These are phyloP conservation scores for Drosophila atroscutellata DNA, from an alignment of 2,888 invertebrate genomes.

Conservation along the genomic window DNA sequence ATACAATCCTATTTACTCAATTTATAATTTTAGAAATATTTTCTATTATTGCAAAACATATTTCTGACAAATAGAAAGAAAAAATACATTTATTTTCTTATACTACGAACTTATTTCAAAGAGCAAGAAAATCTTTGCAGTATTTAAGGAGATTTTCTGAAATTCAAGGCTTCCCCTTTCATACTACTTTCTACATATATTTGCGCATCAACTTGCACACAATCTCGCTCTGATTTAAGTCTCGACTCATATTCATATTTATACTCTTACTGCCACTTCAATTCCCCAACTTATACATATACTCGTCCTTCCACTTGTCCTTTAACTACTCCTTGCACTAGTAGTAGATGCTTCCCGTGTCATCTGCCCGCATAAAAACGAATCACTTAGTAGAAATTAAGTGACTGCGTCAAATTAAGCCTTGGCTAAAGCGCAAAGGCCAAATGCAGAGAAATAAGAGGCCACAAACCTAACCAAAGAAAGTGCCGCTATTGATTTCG, in stretches of 20 bases:
- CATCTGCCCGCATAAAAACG: slow-evolving; percentile 33
- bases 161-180: too few species aligned
- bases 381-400: slow-evolving; percentile 55
- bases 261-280: not conserved
- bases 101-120: too few species aligned
- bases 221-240: not conserved
- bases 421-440: slow-evolving; percentile 13
- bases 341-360: not conserved
- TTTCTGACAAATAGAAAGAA: not conserved
- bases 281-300: not conserved
- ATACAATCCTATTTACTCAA: not conserved
- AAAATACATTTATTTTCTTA: not conserved
- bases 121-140: not conserved
- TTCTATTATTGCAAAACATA: not conserved
- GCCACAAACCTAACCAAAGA: slow-evolving; percentile 19
- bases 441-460: slow-evolving; percentile 8
- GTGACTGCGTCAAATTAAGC: slow-evolving; percentile 44
- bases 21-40: not conserved
- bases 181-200: too few species aligned
- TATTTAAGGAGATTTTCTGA: not conserved
- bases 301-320: not conserved
- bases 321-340: not conserved
- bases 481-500: slow-evolving; percentile 45
- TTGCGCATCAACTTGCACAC: too few species aligned
- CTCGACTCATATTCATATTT: not conserved